phyloP scores from a whole-genome alignment of 1,140 invertebrate species.

The Panulirus ornatus region DNA sequence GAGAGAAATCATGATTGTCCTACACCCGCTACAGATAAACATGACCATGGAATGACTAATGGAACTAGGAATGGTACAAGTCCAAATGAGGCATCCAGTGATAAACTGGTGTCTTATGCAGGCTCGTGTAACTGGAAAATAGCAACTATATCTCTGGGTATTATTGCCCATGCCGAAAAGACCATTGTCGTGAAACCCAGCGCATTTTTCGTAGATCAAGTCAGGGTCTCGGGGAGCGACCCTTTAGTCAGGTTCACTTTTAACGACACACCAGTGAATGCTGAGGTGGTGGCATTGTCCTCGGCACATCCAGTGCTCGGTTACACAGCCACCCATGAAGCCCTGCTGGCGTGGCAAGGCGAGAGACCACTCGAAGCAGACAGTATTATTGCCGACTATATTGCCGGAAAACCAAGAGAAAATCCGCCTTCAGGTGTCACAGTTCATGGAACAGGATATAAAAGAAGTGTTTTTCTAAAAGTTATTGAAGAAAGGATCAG shows the following conservation, averaged over 20 bases:
- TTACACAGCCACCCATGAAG: neutral
- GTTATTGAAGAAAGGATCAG: neutral
- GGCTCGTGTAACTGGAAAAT: neutral
- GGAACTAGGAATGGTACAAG: neutral
- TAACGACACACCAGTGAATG: neutral
- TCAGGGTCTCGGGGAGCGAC: neutral
- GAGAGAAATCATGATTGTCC: neutral
- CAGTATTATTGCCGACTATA: neutral
- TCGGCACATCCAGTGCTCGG: neutral
- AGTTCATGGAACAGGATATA: neutral
- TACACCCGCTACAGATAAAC: neutral
- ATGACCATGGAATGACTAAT: neutral
- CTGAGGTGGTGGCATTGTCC: neutral
- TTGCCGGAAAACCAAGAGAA: neutral
- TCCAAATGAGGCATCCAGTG: neutral
- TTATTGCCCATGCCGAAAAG: neutral
- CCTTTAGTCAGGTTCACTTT: neutral
- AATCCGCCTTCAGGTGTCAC: neutral
- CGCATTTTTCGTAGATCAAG: neutral
- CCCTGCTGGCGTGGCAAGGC: neutral
- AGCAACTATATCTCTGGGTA: neutral
- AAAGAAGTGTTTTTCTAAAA: neutral
- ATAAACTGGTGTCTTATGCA: neutral
- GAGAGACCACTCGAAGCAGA: neutral
- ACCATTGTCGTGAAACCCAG: neutral